These are phyloP conservation scores for Rhyzopertha dominica DNA, from an alignment of 1,140 invertebrate species.

Conservation along the genomic window DNA sequence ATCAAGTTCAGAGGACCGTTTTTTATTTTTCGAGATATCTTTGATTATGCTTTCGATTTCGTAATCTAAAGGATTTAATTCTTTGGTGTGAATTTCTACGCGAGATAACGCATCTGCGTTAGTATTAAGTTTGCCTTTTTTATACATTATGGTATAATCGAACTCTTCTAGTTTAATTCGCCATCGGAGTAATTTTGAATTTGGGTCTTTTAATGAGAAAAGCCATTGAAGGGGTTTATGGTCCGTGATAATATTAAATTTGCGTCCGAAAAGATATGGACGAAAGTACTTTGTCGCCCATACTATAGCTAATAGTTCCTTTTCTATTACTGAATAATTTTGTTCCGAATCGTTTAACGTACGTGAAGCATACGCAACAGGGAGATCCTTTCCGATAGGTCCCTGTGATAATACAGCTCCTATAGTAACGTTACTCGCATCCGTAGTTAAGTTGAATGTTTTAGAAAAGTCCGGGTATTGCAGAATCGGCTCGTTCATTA, in stretches of 20 bases:
- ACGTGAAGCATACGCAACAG: slow-evolving; percentile 31
- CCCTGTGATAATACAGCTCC: slow-evolving; percentile 33
- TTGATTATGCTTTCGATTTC: too few relatives aligned
- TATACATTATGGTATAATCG: slow-evolving; percentile 5
- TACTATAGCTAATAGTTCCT: slow-evolving; percentile 34
- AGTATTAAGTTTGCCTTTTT: slow-evolving; percentile 5
- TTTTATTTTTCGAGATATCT: too few relatives aligned
- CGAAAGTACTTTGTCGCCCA: slow-evolving; percentile 45
- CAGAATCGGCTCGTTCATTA: slow-evolving; percentile 21
- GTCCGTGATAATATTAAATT: too few relatives aligned
- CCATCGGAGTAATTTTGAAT: slow-evolving; percentile 5
- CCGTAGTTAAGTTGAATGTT: slow-evolving; percentile 29
- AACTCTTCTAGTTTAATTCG: slow-evolving; percentile 5
- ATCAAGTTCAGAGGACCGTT: too few relatives aligned
- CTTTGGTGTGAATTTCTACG: too few relatives aligned
- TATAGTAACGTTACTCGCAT: slow-evolving; percentile 30
- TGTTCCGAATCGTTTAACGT: too few relatives aligned
- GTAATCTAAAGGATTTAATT: too few relatives aligned
- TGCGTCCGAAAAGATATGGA: slow-evolving; percentile 29
- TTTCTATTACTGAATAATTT: too few relatives aligned
- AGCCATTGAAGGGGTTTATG: slow-evolving; percentile 6
- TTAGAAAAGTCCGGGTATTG: slow-evolving; percentile 27
- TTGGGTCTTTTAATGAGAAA: slow-evolving; percentile 4
- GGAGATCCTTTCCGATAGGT: slow-evolving; percentile 15
- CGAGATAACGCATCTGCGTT: slow-evolving; percentile 1